Conservation (phyloP, 2,113 vertebrate species). For the Nerophis ophidion region DNA sequence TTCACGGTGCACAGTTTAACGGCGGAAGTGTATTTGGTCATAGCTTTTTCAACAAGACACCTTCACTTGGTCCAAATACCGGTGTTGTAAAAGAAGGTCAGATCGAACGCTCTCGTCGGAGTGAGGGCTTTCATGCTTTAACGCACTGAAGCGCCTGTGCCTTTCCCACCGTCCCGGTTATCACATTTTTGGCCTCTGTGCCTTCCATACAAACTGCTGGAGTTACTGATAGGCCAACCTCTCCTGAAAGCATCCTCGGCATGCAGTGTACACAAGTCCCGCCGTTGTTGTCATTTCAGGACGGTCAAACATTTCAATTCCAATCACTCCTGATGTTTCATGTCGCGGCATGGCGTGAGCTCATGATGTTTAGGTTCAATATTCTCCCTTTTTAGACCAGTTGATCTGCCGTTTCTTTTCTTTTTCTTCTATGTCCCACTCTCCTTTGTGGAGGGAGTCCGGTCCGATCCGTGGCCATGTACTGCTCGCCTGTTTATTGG, state of each 20-base stretch:
- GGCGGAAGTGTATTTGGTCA: no score
- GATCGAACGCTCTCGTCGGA: conserved; percentile 2
- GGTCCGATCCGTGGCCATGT: no score
- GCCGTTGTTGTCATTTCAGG: conserved; percentile 51
- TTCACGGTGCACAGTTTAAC: no score
- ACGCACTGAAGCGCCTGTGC: conserved; percentile 1
- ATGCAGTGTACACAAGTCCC: conserved; percentile 62
- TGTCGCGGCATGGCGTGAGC: conserved; percentile 9
- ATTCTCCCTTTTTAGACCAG: no score
- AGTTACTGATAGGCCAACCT: conserved; percentile 61
- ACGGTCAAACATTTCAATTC: conserved; percentile 57
- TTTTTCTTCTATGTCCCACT: no score
- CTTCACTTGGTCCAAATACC: no score
- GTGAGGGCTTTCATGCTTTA: conserved; percentile 47
- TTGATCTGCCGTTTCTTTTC: no score
- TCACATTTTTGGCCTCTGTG: conserved; percentile 54
- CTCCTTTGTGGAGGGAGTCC: no score
- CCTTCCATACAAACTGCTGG: conserved; percentile 63
- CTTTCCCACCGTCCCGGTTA: conserved; percentile 53
- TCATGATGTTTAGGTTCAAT: conserved; percentile 20
- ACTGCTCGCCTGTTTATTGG: no score
- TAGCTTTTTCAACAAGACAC: no score
- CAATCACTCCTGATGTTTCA: conserved; percentile 45
- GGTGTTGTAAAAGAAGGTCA: no score
- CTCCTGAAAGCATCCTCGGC: conserved; percentile 55